Evolutionary conservation across 2,113 vertebrate genomes (phyloP), one percentile per base, ranked within the genome.

Genomic region (Dolichallabes microphthalmus): DNA sequence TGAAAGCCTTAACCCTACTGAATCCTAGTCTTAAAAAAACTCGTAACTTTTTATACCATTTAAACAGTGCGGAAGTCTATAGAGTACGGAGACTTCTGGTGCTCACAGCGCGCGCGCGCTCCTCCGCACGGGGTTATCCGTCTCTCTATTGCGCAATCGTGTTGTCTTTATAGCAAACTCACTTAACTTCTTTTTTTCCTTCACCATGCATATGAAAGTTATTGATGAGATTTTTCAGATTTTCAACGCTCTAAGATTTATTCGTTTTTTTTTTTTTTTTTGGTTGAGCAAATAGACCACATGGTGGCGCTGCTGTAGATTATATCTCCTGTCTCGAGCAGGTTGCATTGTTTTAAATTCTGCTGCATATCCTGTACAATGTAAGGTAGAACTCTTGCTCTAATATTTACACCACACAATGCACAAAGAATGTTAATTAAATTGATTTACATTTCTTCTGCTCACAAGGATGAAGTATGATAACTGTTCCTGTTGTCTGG

Each of bases 291-390:
- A 14, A 10, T 83, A 11, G 82, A 68, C 93, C 94, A 60, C 94
- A 89, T 92, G 94, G 93, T 93, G 94, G 93, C 89, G 93, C 93
- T 95, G 92, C 80, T 68, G 83, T 88, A 93, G 91, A 80, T 85
- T 86, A 64, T 50, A 68, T 84, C 39, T 64, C n/a, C 19, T 61
- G 12, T 66, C 9, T 39, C 19, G 17, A 75, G 32, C 78, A 50
- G 20, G 7, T 39, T 32, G 32, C 20, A 75, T 52, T 76, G 50
- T 15, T 79, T 60, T 25, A 35, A 60, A 79, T 60, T 60, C 27
- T 76, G 50, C 27, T 55, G 50, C 74, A 76, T 53, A 15, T 45
- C 5, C 7, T 45, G 8, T 74, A 13, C 53, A 77, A 55, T 55
- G 25, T 77, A 27, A 10, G 35, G 9, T 3, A n/a, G 52, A n/a